A percentile compares a stretch with the other conserved stretches of the same genome.
These are phyloP conservation scores for Sycophila texana DNA, from an alignment of 2,888 invertebrate species.

Conservation along the genomic window DNA sequence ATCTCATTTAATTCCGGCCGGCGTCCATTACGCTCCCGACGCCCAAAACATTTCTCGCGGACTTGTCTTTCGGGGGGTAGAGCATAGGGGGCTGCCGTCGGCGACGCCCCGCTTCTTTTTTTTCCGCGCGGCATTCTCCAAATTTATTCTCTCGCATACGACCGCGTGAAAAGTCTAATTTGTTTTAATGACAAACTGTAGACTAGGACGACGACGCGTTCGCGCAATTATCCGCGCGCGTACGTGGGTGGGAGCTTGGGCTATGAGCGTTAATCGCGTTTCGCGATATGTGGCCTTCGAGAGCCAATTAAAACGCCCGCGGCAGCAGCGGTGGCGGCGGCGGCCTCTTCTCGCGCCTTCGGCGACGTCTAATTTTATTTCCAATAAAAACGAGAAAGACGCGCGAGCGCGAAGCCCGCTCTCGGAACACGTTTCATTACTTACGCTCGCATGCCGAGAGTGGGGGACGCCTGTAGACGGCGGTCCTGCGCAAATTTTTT, in stretches of 20 bases:
- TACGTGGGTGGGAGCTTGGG: conserved; percentile 12
- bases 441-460: conserved; percentile 37
- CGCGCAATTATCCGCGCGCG: conserved; percentile 49
- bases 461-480: conserved; percentile 3
- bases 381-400: conserved; percentile 59
- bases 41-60: conserved; percentile 69
- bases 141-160: conserved; percentile 64
- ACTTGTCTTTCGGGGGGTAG: conserved; percentile 51
- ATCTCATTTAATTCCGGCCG: conserved; percentile 72
- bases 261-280: conserved; percentile 54
- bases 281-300: conserved; percentile 57
- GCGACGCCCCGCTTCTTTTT: conserved; percentile 43
- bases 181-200: conserved; percentile 55
- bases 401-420: conserved; percentile 41
- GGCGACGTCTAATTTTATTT: conserved; percentile 58
- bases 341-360: conserved; percentile 44
- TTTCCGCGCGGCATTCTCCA: conserved; percentile 61
- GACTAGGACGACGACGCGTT: conserved; percentile 26
- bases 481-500: conserved; percentile 44
- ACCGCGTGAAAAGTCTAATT: conserved; percentile 53
- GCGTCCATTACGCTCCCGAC: conserved; percentile 65
- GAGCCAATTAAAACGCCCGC: conserved; percentile 55
- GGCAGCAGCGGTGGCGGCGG: conserved; percentile 4
- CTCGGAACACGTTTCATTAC: conserved; percentile 56
- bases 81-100: neutral